Evolutionary conservation across 1,140 invertebrate species (phyloP).

Genomic region (Uloborus diversus): DNA sequence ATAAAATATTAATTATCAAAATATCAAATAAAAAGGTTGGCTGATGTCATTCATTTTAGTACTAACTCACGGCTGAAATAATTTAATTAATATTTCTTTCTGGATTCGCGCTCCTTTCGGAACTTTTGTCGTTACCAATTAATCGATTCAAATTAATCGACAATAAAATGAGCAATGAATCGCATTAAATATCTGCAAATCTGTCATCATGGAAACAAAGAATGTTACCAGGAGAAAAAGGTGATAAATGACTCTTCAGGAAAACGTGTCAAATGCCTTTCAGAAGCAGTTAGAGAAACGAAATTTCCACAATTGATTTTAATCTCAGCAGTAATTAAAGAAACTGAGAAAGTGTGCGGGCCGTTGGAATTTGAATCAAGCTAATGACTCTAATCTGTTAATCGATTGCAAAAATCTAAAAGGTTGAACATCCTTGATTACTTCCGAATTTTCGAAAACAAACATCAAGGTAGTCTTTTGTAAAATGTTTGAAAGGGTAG

Average conservation of each 20-base stretch:
- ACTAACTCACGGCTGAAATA: too few species aligned
- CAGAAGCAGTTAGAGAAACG: conserved; percentile 28
- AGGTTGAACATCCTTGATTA: neutral
- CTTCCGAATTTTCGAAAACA: too few species aligned
- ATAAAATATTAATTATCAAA: too few species aligned
- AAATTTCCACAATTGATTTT: conserved; percentile 25
- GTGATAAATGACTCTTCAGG: conserved; percentile 7
- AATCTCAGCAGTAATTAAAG: conserved; percentile 35
- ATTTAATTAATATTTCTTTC: too few species aligned
- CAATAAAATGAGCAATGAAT: neutral
- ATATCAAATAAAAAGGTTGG: too few species aligned
- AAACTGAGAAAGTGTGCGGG: conserved; percentile 18
- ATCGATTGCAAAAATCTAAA: conserved; percentile 39
- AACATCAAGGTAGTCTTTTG: too few species aligned
- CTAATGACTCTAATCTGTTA: conserved; percentile 46
- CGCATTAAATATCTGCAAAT: neutral
- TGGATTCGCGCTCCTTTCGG: too few species aligned
- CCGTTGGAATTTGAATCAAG: neutral
- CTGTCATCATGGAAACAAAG: conserved; percentile 23
- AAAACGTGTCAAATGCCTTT: conserved; percentile 43
- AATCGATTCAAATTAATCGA: too few species aligned
- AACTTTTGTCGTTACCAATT: too few species aligned
- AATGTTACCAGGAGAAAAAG: conserved; percentile 7
- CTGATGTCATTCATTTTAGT: too few species aligned
- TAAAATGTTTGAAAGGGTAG: too few species aligned